Evolutionary conservation across 2,888 invertebrate genomes (phyloP).

Genomic region (Bellardia pandia): DNA sequence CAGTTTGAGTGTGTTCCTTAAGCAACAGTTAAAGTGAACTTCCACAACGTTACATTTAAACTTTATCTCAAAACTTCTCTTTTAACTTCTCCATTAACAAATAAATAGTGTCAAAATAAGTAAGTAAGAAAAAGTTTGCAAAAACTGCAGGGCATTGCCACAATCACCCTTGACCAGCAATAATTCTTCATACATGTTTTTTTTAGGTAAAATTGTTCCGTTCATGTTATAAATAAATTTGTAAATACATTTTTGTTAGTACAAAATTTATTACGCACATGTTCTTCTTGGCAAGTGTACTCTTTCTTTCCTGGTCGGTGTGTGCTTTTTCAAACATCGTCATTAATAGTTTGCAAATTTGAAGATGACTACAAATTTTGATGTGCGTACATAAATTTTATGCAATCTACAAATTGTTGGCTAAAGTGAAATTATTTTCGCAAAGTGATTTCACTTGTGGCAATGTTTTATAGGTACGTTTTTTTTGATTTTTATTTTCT

Average conservation of each 20-base stretch:
- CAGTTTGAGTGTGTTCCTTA: no score
- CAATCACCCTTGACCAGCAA: neutral
- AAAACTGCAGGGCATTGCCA: neutral
- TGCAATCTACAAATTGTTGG: conserved; percentile 44
- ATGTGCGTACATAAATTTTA: conserved; percentile 36
- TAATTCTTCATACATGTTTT: neutral
- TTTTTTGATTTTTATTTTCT: neutral
- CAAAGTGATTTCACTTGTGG: conserved; percentile 34
- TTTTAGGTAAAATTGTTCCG: neutral
- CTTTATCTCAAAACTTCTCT: no score
- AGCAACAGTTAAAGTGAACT: no score
- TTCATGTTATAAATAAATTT: conserved; percentile 51
- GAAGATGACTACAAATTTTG: conserved; percentile 25
- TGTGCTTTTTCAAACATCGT: conserved; percentile 1
- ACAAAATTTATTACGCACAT: conserved; percentile 45
- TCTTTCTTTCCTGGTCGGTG: conserved; percentile 1
- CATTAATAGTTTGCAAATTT: conserved; percentile 23
- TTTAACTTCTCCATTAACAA: no score
- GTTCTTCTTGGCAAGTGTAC: neutral
- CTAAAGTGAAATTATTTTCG: conserved; percentile 39
- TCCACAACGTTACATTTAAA: no score
- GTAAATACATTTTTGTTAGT: conserved; percentile 33
- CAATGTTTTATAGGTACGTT: neutral
- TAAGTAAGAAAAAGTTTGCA: no score
- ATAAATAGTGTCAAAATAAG: no score